Evolutionary conservation across 2,113 vertebrate genomes (phyloP).

Genomic region (Tragulus kanchil): DNA sequence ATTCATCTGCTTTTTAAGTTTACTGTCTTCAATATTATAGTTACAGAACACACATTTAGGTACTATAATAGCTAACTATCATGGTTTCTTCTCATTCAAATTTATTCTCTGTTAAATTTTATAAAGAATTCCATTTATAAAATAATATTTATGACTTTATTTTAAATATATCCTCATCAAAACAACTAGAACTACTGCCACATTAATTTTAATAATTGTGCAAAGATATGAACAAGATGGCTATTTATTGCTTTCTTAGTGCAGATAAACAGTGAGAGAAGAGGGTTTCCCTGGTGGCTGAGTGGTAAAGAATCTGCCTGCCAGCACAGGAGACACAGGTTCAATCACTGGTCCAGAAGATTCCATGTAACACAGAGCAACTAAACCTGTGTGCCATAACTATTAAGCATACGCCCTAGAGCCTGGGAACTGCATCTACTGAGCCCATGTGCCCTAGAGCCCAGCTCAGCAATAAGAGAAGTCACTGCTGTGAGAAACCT

Average conservation of each 20-base stretch:
- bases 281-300: neutral
- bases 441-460: neutral
- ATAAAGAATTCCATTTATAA: neutral
- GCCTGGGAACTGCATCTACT: neutral
- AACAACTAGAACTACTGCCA: neutral
- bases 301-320: neutral
- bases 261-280: neutral
- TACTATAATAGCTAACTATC: neutral
- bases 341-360: neutral
- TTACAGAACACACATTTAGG: neutral
- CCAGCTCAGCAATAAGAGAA: neutral
- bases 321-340: neutral
- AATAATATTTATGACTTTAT: neutral
- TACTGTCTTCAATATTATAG: neutral
- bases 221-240: neutral
- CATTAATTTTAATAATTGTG: neutral
- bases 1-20: neutral
- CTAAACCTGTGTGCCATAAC: neutral
- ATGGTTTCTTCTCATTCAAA: neutral
- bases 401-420: neutral
- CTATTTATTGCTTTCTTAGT: neutral
- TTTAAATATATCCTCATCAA: neutral
- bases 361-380: fast-evolving
- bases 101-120: neutral
- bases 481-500: neutral